Evolutionary conservation across 2,888 invertebrate genomes (phyloP), one percentile per base, ranked within the genome.

Genomic region (Coleophora deauratella): DNA sequence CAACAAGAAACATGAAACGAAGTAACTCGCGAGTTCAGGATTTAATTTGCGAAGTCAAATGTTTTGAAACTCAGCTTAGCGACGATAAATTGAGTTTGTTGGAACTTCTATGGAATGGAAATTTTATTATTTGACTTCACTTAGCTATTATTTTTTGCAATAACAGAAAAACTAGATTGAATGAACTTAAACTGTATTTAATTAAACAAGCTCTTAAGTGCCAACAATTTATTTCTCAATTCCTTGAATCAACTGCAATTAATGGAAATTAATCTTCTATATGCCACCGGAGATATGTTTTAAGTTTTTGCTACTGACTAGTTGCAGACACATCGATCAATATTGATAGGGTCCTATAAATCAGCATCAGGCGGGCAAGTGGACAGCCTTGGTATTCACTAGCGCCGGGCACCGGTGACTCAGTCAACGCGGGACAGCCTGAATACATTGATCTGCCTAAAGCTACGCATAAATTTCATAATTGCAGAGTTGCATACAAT

Each of bases 401-500:
- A 53, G 51, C 55, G 45, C 47, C 60, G 51, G 27, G 11, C 14
- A 11, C 6, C 39, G 30, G 57, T 79, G 81, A 79, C 69, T 81
- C 75, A 79, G 69, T 81, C 75, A 82, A 55, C 46, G 52, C 51
- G 14, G 9, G 6, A 9, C 50, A 59, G 56, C 62, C 66, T 72
- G 69, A 71, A 72, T 57, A 51, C 51, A 50, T 50, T 62, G 67
- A 71, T 72, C 66, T 72, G 75, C 79, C 81, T 72, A 68, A 75
- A 81, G 81, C 73, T 56, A 69, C 67, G 72, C 71, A 82, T 80
- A 81, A 75, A 78, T 79, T 69, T 74, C 63, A 70, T 81, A 79
- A 82, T 81, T 82, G 73, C 72, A 68, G 66, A 70, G 68, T 66
- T 71, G 75, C 79, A 80, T 78, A 81, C 80, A 80, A 80, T 80